Conservation (phyloP, 2,113 vertebrate genomes). For the Brienomyrus brachyistius region DNA sequence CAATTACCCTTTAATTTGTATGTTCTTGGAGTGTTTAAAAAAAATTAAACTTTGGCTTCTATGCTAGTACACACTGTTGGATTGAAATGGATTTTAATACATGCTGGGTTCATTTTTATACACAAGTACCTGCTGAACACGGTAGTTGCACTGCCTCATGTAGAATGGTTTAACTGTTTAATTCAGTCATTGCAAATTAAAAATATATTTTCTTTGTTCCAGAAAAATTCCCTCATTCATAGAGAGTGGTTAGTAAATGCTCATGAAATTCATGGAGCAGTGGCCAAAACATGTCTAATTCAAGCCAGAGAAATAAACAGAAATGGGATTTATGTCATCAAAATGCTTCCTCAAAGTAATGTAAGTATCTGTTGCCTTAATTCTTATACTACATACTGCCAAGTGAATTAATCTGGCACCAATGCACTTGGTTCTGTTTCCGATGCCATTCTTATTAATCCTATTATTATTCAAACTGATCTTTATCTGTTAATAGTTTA, state of each 20-base stretch:
- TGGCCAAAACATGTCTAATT: slow-evolving; percentile 66
- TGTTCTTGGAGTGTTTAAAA: background rate
- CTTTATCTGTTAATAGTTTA: background rate
- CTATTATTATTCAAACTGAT: background rate
- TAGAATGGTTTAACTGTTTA: background rate
- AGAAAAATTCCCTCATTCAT: slow-evolving; percentile 64
- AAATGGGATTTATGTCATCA: slow-evolving; percentile 60
- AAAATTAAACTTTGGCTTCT: no score
- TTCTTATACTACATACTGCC: background rate
- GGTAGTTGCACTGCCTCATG: background rate
- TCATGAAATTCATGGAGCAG: slow-evolving; percentile 72
- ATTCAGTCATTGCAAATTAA: background rate
- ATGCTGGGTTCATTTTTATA: background rate
- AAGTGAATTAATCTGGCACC: background rate
- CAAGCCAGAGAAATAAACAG: slow-evolving; percentile 69
- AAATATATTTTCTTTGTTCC: slow-evolving; percentile 6
- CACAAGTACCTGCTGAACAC: background rate
- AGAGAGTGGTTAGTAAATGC: slow-evolving; percentile 69
- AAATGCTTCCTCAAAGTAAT: slow-evolving; percentile 31
- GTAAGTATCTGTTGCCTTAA: background rate
- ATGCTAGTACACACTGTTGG: background rate
- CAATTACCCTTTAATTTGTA: background rate
- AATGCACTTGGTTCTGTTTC: background rate
- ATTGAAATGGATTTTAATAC: background rate
- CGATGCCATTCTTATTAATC: no score